These are phyloP conservation scores for Macaca fascicularis DNA, from an alignment of 2,113 vertebrate genomes.

Conservation along the genomic window DNA sequence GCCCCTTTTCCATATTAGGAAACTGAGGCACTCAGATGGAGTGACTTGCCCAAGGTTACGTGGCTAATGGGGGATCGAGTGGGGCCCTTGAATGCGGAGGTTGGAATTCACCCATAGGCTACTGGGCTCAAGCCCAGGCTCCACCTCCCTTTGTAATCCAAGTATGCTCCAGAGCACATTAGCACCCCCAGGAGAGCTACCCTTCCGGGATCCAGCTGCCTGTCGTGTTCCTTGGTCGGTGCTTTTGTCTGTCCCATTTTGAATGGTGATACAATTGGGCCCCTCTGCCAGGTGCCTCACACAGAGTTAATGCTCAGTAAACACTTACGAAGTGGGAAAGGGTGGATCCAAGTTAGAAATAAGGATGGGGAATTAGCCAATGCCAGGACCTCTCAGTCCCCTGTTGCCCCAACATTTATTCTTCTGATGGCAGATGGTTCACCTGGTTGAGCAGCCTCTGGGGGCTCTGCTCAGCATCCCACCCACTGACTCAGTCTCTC, in stretches of 20 bases:
- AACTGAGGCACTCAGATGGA: not conserved
- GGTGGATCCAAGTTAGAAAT: not conserved
- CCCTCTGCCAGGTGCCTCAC: fast-evolving
- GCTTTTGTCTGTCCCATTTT: not conserved
- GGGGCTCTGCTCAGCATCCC: not conserved
- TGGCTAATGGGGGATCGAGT: not conserved
- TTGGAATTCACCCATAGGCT: not conserved
- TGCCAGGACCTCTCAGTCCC: not conserved
- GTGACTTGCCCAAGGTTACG: not conserved
- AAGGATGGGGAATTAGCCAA: not conserved
- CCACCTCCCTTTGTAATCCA: not conserved
- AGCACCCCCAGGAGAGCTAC: not conserved
- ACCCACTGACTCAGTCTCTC: not conserved
- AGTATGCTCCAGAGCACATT: not conserved
- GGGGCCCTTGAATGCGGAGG: not conserved
- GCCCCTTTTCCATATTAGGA: not conserved
- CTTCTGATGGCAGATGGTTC: not conserved
- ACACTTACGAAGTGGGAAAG: not conserved
- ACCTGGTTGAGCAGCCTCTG: not conserved
- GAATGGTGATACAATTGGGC: fast-evolving
- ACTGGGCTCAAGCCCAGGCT: not conserved
- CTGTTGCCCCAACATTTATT: not conserved
- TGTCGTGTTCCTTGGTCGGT: not conserved
- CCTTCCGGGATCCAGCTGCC: not conserved
- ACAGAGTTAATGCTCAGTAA: fast-evolving